phyloP scores from a whole-genome alignment of 2,888 invertebrate species.

The Serrognathus titanus region DNA sequence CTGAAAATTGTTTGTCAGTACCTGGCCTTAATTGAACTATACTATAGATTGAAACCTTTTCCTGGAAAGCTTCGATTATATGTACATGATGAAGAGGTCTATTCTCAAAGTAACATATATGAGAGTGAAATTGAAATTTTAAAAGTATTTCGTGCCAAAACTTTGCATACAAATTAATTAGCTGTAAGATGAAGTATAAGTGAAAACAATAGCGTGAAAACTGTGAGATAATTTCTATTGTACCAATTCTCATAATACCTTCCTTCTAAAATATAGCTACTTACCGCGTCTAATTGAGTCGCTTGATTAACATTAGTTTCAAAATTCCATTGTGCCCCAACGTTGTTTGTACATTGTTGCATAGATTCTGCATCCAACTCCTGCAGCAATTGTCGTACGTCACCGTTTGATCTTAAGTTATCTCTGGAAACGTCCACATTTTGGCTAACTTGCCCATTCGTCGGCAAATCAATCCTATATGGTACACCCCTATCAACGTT shows the following conservation, averaged over 20 bases:
- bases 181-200: too few relatives aligned
- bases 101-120: too few relatives aligned
- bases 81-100: too few relatives aligned
- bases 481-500: conserved; percentile 12
- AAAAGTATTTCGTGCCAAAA: too few relatives aligned
- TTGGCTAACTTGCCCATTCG: conserved; percentile 29
- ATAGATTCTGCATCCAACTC: conserved; percentile 74
- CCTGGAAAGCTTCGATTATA: too few relatives aligned
- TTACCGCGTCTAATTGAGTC: conserved; percentile 80
- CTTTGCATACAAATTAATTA: too few relatives aligned
- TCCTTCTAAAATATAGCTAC: conserved; percentile 41
- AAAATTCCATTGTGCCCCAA: conserved; percentile 86
- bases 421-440: conserved; percentile 21
- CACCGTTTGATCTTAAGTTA: conserved; percentile 31
- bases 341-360: conserved; percentile 78
- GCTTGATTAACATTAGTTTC: conserved; percentile 83
- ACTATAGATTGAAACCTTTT: too few relatives aligned
- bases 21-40: too few relatives aligned
- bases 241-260: conserved; percentile 2
- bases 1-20: too few relatives aligned
- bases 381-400: conserved; percentile 58
- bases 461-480: conserved; percentile 7
- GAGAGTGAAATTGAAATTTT: too few relatives aligned
- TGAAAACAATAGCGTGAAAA: conserved; percentile 9
- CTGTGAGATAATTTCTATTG: conserved; percentile 2